Conservation (phyloP, 2,113 vertebrate species). For the Ginglymostoma cirratum region DNA sequence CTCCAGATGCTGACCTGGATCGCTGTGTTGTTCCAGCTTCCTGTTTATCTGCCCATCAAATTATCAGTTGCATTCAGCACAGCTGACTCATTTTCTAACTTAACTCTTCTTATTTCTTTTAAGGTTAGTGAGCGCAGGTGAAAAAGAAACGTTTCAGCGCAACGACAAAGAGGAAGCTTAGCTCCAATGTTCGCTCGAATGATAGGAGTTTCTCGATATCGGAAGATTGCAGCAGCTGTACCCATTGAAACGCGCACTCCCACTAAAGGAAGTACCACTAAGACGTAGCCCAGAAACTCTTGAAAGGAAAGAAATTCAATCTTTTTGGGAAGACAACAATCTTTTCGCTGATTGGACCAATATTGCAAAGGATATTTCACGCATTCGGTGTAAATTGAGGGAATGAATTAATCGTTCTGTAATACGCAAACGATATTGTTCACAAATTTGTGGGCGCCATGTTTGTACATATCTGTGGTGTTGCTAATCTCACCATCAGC, state of each 20-base stretch:
- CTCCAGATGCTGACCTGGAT: too few relatives aligned
- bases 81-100: too few relatives aligned
- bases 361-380: slow-evolving; percentile 23
- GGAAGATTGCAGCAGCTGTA: neutral
- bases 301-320: slow-evolving; percentile 28
- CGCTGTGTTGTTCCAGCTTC: too few relatives aligned
- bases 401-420: neutral
- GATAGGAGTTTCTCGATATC: neutral
- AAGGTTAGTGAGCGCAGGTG: slow-evolving; percentile 42
- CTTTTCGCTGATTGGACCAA: slow-evolving; percentile 24
- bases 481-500: slow-evolving; percentile 20
- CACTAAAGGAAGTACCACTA: neutral
- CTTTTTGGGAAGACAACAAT: neutral
- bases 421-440: neutral
- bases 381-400: slow-evolving; percentile 26
- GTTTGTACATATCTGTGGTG: neutral
- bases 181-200: slow-evolving; percentile 18
- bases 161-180: slow-evolving; percentile 43
- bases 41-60: too few relatives aligned
- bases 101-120: too few relatives aligned
- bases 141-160: slow-evolving; percentile 37
- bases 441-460: neutral
- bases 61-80: too few relatives aligned
- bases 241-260: neutral
- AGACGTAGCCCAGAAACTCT: neutral